Percentiles rank a stretch among this genome's conserved stretches.
Evolutionary conservation across 2,888 invertebrate genomes (phyloP).

Genomic region (Brachyptera putata): DNA sequence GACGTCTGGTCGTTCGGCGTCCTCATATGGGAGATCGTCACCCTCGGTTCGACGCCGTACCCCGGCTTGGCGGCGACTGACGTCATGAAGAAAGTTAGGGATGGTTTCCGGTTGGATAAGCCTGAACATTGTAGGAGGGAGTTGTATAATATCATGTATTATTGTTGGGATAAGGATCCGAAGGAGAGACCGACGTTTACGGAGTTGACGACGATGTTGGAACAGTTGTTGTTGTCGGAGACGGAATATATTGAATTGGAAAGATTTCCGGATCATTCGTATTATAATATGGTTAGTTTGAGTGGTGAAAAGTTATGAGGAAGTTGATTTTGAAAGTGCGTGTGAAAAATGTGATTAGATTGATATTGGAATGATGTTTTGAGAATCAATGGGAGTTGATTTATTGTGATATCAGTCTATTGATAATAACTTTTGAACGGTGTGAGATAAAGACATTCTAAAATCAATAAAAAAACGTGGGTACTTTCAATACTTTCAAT

Average conservation of each 20-base stretch:
- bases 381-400: no score
- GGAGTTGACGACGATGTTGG: slow-evolving; percentile 75
- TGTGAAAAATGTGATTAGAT: no score
- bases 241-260: slow-evolving; percentile 92
- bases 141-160: slow-evolving; percentile 91
- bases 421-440: no score
- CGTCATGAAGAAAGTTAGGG: slow-evolving; percentile 77
- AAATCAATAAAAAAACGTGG: no score
- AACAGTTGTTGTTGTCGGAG: slow-evolving; percentile 80
- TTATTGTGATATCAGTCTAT: no score
- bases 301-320: slow-evolving; percentile 74
- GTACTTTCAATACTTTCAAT: no score
- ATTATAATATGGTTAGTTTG: slow-evolving; percentile 79
- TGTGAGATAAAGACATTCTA: no score
- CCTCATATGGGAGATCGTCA: slow-evolving; percentile 93
- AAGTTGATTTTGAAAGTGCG: no score
- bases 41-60: slow-evolving; percentile 91
- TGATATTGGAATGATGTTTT: no score
- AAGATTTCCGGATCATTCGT: slow-evolving; percentile 88
- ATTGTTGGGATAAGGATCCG: slow-evolving; percentile 88
- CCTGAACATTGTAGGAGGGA: slow-evolving; percentile 92
- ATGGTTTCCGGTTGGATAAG: slow-evolving; percentile 76
- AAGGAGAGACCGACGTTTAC: slow-evolving; percentile 78
- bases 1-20: slow-evolving; percentile 97
- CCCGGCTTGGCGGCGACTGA: slow-evolving; percentile 89